Evolutionary conservation across 2,797 vertebrate genomes (phyloP), one percentile per base, ranked within the genome.

Genomic region (Coracias cyanogaster): DNA sequence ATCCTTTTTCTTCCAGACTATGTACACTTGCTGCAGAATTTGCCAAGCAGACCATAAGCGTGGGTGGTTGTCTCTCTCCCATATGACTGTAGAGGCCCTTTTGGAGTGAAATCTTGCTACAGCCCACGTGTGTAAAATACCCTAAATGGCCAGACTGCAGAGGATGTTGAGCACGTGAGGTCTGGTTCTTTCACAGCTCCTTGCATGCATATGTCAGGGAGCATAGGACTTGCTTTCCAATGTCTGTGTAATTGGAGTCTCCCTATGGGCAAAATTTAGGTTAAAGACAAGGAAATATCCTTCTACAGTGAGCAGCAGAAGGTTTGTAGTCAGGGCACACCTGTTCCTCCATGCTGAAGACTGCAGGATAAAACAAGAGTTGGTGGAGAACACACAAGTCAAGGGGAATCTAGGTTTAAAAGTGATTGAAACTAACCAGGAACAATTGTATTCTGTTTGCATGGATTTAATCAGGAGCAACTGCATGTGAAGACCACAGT

Each of bases 271-370:
- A 81, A 87, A 86, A 69, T 81, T 78, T 79, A 89, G 70, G 73
- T 84, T 90, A 69, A 79, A 79, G 94, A 22, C 48, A 74, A 93
- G 70, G 85, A 95, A 94, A 89, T 95, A 85, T 17, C 78, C n/a
- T 92, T 95, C 92, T 94, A 22, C n/a, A 7, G 24, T 31, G 55
- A 94, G 43, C 43, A 82, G 55, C 77, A 78, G 69, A 31, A 92
- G 48, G 61, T 83, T 95, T 87, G 72, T 81, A 24, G 69, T 88
- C 55, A 46, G 73, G 43, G 31, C 58, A 71, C 91, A 95, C 91
- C 80, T 84, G 86, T 70, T 94, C 45, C 62, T 86, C 52, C 1
- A 0, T 79, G 41, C 46, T 79, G 72, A 93, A 54, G 82, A 76
- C 28, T 29, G 46, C 35, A 60, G 55, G 51, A 73, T 90, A 77